Conservation (phyloP, 1,140 invertebrate genomes). For the Orchesella cincta region DNA sequence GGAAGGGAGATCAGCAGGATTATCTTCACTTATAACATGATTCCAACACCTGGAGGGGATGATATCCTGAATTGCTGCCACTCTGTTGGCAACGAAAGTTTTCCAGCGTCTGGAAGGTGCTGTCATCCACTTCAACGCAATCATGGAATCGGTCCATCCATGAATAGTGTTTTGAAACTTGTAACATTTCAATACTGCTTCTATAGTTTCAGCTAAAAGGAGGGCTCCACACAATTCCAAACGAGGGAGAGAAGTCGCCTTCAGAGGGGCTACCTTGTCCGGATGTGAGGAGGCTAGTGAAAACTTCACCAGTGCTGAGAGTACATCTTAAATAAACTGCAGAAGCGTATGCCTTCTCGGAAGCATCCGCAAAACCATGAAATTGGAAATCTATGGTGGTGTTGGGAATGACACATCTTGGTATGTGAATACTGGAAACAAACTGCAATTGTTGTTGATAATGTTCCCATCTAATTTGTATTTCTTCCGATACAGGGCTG, state of each 20-base stretch:
- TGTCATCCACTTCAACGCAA: neutral
- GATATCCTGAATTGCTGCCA: neutral
- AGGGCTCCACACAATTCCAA: conserved; percentile 48
- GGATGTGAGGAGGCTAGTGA: conserved; percentile 32
- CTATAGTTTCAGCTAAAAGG: conserved; percentile 41
- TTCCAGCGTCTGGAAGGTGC: neutral
- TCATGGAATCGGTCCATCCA: neutral
- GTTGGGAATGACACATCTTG: conserved; percentile 45
- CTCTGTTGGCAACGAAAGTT: neutral
- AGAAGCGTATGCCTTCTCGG: neutral
- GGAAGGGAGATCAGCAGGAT: neutral
- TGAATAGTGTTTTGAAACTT: neutral
- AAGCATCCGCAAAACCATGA: neutral
- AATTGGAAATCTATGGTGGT: conserved; percentile 3
- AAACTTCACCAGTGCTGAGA: neutral
- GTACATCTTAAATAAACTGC: neutral
- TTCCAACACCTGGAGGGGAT: neutral
- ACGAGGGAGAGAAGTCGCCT: conserved; percentile 41
- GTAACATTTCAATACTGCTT: neutral
- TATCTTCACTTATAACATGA: neutral
- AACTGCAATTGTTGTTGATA: conserved; percentile 34
- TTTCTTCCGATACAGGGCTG: too few species aligned
- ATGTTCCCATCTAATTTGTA: too few species aligned
- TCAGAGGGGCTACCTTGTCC: conserved; percentile 44
- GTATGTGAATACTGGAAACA: conserved; percentile 31